Base-by-base conservation (phyloP, 1,140 invertebrate species). In the Linepithema humile region DNA sequence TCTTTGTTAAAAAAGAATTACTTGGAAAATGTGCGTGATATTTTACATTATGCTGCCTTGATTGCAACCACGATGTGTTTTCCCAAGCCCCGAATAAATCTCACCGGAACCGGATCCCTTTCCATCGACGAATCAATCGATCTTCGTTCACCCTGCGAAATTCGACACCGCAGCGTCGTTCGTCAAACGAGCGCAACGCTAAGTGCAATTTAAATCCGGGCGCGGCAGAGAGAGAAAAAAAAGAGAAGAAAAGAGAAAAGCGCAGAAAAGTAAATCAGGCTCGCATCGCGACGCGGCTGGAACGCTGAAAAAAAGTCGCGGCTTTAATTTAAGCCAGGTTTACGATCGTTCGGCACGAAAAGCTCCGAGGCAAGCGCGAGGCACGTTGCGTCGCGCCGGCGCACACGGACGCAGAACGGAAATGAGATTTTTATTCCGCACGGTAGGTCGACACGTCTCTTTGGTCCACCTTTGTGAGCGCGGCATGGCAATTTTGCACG, bases 341-440 rank as follows among this genome's bases (percentile, higher is more conserved):
- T 89, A 88, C 88, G 83, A 88, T 88, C 87, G 50, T 53, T 20
- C 67, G 45, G 57, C 40, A 84, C 60, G 82, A 72, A 85, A 78
- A 87, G 65, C 50, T 67, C 69, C 65, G 60, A 50, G 60, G 15
- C 38, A 43, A 59, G 78, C 67, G 59, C 50, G 50, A 59, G 55
- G 83, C 40, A 70, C 73, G 82, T 77, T 48, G 55, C 80, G 38
- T 20, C 53, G 53, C 20, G 45, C 65, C 40, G 53, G 48, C 15
- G 70, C 35, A 50, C 70, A 40, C 53, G 70, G 26, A 32, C 40
- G 35, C 43, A 84, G 80, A 43, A 26, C 84, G 90, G 88, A 91
- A 92, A 91, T 90, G 90, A 89, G 87, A 91, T 87, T 91, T 92
- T 89, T 88, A 91, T 89, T 89, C 87, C 55, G 29, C 82, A 65